phyloP scores from a whole-genome alignment of 2,113 vertebrate species.

The Oenanthe oenanthe region DNA sequence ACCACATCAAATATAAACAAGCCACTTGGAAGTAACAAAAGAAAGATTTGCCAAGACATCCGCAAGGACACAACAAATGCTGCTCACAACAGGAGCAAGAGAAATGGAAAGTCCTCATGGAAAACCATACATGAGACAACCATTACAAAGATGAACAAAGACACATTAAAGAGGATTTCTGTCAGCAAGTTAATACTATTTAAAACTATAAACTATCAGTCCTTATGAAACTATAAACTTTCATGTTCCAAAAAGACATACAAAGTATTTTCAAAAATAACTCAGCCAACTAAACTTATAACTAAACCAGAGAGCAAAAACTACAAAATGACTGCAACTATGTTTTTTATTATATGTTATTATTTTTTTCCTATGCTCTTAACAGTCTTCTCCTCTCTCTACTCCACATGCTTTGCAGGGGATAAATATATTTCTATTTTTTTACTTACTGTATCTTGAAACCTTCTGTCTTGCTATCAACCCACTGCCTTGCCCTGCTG shows the following conservation, averaged over 20 bases:
- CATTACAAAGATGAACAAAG: neutral
- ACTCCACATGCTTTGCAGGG: neutral
- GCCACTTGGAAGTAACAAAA: neutral
- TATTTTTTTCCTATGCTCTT: neutral
- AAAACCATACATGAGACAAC: neutral
- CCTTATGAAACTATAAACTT: neutral
- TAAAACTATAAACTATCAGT: neutral
- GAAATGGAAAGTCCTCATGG: neutral
- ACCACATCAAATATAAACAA: neutral
- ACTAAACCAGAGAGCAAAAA: neutral
- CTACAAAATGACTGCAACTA: neutral
- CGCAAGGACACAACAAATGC: neutral
- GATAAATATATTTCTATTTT: neutral
- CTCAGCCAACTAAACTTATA: neutral
- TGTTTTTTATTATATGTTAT: neutral
- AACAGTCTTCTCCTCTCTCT: neutral
- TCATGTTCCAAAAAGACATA: neutral
- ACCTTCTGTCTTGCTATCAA: neutral
- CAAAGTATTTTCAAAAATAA: neutral
- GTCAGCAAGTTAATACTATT: neutral
- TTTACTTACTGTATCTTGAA: neutral
- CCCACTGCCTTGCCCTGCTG: neutral
- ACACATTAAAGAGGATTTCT: rapidly evolving
- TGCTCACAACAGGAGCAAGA: neutral
- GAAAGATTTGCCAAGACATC: neutral